These are phyloP conservation scores for Rhincodon typus DNA, from an alignment of 2,797 vertebrate species.

Conservation along the genomic window DNA sequence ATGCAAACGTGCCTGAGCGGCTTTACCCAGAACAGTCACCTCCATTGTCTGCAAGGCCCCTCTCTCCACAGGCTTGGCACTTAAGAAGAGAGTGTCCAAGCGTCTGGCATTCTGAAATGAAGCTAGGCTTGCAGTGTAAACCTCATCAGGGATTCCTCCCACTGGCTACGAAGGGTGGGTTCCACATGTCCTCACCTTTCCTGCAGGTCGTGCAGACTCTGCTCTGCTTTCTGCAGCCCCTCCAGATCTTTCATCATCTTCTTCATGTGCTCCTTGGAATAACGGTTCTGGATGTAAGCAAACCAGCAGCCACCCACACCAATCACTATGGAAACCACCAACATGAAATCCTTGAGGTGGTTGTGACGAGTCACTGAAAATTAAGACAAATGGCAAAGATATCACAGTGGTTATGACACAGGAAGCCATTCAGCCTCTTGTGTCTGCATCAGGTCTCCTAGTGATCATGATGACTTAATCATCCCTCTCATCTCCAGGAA, in stretches of 20 bases:
- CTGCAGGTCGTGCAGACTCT: slow-evolving; percentile 91
- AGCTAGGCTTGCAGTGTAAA: not conserved
- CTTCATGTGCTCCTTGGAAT: slow-evolving; percentile 98
- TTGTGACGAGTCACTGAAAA: slow-evolving; percentile 84
- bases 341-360: slow-evolving; percentile 97
- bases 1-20: not conserved
- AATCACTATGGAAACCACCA: slow-evolving; percentile 97
- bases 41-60: not conserved
- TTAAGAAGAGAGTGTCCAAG: no score
- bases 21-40: not conserved
- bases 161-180: not conserved
- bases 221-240: slow-evolving; percentile 87
- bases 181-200: slow-evolving; percentile 68
- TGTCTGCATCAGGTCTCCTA: no score
- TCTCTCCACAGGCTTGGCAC: not conserved
- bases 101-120: not conserved
- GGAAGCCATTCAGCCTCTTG: no score
- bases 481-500: not conserved
- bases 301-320: slow-evolving; percentile 99
- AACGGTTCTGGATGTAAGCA: slow-evolving; percentile 96
- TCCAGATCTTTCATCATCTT: slow-evolving; percentile 98
- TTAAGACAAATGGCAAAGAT: not conserved
- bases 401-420: not conserved
- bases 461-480: no score
- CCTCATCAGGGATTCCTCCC: not conserved